Conservation (phyloP, 2,797 vertebrate species). For the Notolepis coatsorum region DNA sequence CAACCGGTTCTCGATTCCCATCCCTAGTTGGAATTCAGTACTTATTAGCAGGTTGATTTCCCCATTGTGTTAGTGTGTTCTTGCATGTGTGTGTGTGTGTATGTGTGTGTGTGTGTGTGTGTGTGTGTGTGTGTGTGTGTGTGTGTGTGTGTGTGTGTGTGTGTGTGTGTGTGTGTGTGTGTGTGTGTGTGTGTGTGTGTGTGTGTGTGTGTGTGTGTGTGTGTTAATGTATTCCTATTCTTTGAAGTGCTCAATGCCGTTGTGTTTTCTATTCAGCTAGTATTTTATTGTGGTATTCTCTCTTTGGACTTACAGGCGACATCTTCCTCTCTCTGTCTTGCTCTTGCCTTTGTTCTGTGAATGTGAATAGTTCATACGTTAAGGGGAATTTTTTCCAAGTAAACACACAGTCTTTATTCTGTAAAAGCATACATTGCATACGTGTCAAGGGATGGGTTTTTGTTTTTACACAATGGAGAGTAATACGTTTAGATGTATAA, state of each 20-base stretch:
- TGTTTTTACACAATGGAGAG: not conserved
- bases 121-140: constrained; percentile 14
- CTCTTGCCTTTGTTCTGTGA: constrained; percentile 43
- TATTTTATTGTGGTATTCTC: constrained; percentile 44
- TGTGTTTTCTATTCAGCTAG: constrained; percentile 52
- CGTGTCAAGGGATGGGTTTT: not conserved
- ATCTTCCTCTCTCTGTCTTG: constrained; percentile 21
- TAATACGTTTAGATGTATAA: not conserved
- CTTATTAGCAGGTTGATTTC: constrained; percentile 71
- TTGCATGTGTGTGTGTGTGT: constrained; percentile 4
- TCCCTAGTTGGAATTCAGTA: constrained; percentile 54
- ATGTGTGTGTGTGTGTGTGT: constrained; percentile 11
- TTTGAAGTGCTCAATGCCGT: constrained; percentile 47
- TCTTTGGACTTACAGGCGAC: constrained; percentile 48
- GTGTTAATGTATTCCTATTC: not conserved
- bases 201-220: not conserved
- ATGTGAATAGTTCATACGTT: constrained; percentile 29
- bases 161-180: not conserved
- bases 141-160: not conserved
- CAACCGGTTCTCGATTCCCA: too few species aligned
- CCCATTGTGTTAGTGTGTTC: constrained; percentile 33
- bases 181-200: not conserved
- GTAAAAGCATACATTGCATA: constrained; percentile 11
- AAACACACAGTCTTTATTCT: constrained; percentile 4
- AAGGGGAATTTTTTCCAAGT: constrained; percentile 26